Percentiles rank a stretch among this genome's conserved stretches.
Conservation (phyloP, 2,888 invertebrate genomes). For the Caenorhabditis becei region DNA sequence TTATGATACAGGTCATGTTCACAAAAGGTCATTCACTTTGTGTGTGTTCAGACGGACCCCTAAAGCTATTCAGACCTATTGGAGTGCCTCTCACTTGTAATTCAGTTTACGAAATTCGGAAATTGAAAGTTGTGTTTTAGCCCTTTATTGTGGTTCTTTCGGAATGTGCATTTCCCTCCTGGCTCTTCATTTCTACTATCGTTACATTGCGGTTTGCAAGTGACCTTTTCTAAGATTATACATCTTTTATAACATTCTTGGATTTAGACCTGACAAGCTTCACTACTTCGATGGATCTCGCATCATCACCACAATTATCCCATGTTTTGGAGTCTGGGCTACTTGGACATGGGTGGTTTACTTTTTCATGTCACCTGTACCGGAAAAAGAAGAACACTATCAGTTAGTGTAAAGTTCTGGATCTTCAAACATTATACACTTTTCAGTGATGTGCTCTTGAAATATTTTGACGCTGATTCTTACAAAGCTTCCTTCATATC, state of each 20-base stretch:
- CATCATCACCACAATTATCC: neutral
- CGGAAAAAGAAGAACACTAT: constrained; percentile 20
- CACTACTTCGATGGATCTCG: constrained; percentile 45
- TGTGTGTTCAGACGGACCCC: constrained; percentile 35
- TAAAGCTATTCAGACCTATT: constrained; percentile 7
- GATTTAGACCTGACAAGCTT: constrained; percentile 38
- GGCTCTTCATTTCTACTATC: constrained; percentile 37
- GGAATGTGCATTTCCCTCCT: constrained; percentile 39
- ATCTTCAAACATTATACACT: too few relatives aligned
- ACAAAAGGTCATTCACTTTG: constrained; percentile 29
- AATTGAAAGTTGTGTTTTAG: too few relatives aligned
- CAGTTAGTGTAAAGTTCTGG: constrained; percentile 10
- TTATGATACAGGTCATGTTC: constrained; percentile 27
- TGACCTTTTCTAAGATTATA: neutral
- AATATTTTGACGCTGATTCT: constrained; percentile 18
- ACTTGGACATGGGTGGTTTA: constrained; percentile 23
- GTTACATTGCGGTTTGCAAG: constrained; percentile 49
- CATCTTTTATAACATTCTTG: too few relatives aligned
- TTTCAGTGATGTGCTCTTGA: constrained; percentile 32
- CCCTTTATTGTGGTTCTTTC: constrained; percentile 40
- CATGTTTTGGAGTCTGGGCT: constrained; percentile 13
- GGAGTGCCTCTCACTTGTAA: constrained; percentile 20
- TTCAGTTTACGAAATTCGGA: too few relatives aligned
- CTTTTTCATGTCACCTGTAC: constrained; percentile 1
- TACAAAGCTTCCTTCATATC: constrained; percentile 37